Conservation (phyloP, 2,797 vertebrate species). For the Valencia hispanica region DNA sequence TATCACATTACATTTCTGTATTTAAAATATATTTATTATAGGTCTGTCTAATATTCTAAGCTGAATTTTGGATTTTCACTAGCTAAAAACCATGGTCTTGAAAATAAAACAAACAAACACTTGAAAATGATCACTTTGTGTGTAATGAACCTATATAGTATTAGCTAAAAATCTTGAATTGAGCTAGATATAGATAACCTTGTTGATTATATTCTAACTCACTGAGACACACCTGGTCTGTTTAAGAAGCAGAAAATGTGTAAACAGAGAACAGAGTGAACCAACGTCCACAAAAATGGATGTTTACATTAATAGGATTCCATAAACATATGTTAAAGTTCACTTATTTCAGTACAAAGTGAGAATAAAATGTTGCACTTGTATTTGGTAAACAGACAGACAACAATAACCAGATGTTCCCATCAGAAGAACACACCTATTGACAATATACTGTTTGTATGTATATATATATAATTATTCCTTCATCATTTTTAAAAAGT, state of each 20-base stretch:
- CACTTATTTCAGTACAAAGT: constrained; percentile 8
- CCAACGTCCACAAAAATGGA: not conserved
- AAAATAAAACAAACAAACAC: not conserved
- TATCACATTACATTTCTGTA: too few species aligned
- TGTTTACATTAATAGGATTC: not conserved
- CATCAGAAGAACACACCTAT: constrained; percentile 35
- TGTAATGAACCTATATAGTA: not conserved
- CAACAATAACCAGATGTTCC: constrained; percentile 28
- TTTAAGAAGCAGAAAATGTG: not conserved
- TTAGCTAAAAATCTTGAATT: not conserved
- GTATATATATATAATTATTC: not conserved
- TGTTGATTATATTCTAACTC: not conserved
- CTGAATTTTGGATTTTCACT: too few species aligned
- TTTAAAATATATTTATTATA: too few species aligned
- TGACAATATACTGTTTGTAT: not conserved
- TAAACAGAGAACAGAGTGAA: not conserved
- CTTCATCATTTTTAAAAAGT: constrained; percentile 9
- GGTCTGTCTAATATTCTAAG: too few species aligned
- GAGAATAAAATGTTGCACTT: constrained; percentile 32
- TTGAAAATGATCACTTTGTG: not conserved
- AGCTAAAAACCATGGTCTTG: not conserved
- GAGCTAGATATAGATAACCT: not conserved
- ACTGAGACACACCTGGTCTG: not conserved
- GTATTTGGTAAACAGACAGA: constrained; percentile 29
- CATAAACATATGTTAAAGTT: not conserved